These are phyloP conservation scores for Microcebus murinus DNA, from an alignment of 2,113 vertebrate species.

Conservation along the genomic window DNA sequence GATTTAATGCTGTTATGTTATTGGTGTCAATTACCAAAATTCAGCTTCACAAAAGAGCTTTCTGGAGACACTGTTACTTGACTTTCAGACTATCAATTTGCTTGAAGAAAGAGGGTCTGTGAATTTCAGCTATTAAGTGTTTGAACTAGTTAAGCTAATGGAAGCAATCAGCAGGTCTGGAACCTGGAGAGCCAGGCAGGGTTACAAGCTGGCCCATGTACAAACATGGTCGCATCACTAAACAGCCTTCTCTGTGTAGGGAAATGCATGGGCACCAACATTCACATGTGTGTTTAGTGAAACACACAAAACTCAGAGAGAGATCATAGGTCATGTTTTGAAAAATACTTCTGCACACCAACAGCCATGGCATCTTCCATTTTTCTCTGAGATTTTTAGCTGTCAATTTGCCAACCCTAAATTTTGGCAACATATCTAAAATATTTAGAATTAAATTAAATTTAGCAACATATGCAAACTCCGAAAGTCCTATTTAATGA, in stretches of 20 bases:
- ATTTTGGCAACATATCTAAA: constrained; percentile 19
- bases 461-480: constrained; percentile 16
- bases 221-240: background rate
- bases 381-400: background rate
- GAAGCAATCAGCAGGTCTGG: constrained; percentile 34
- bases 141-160: constrained; percentile 57
- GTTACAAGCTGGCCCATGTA: background rate
- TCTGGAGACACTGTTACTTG: constrained; percentile 77
- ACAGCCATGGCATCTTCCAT: background rate
- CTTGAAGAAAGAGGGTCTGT: constrained; percentile 67
- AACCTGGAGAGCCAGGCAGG: fast-evolving
- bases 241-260: background rate
- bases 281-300: background rate
- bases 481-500: background rate
- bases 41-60: constrained; percentile 79
- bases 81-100: constrained; percentile 71
- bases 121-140: constrained; percentile 60
- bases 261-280: background rate
- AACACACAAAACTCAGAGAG: background rate
- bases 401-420: background rate
- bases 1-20: constrained; percentile 83
- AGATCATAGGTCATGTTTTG: background rate
- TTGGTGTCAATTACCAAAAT: constrained; percentile 84
- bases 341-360: background rate
- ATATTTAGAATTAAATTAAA: constrained; percentile 37